A percentile compares a stretch with the other conserved stretches of the same genome.
Conservation (phyloP, 2,113 vertebrate species). For the Nycticebus coucang region DNA sequence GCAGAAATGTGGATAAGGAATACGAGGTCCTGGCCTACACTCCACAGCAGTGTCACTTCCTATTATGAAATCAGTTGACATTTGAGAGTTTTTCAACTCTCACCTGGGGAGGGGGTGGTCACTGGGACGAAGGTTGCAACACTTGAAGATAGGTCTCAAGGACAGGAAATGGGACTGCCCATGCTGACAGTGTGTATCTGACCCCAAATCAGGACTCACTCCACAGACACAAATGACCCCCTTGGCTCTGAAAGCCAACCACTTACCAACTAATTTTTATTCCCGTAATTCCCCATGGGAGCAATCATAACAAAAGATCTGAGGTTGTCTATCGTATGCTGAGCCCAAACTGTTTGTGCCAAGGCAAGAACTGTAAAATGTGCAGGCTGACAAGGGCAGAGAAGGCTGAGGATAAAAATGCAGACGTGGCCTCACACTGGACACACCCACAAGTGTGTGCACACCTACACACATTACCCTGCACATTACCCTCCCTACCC, state of each 20-base stretch:
- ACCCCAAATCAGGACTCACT: neutral
- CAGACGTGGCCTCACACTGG: fast-evolving
- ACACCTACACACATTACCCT: too few species aligned
- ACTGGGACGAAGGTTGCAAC: neutral
- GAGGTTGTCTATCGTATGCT: neutral
- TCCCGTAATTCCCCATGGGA: neutral
- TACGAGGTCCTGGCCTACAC: fast-evolving
- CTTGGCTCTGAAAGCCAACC: neutral
- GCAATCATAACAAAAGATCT: slow-evolving; percentile 47
- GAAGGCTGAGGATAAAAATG: neutral
- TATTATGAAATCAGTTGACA: neutral
- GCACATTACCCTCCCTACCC: neutral
- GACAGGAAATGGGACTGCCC: neutral
- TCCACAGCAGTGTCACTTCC: neutral
- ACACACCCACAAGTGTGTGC: neutral
- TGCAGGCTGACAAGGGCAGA: neutral
- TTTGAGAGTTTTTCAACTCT: neutral
- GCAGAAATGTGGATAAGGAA: fast-evolving
- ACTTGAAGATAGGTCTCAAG: neutral
- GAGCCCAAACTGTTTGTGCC: neutral
- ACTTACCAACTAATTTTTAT: slow-evolving; percentile 38
- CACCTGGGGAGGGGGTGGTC: neutral
- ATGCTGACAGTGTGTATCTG: fast-evolving
- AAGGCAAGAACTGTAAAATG: neutral
- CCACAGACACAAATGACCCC: neutral